Percentiles rank a stretch among this genome's conserved stretches.
phyloP scores from a whole-genome alignment of 2,888 invertebrate species.

The Synergus japonicus region DNA sequence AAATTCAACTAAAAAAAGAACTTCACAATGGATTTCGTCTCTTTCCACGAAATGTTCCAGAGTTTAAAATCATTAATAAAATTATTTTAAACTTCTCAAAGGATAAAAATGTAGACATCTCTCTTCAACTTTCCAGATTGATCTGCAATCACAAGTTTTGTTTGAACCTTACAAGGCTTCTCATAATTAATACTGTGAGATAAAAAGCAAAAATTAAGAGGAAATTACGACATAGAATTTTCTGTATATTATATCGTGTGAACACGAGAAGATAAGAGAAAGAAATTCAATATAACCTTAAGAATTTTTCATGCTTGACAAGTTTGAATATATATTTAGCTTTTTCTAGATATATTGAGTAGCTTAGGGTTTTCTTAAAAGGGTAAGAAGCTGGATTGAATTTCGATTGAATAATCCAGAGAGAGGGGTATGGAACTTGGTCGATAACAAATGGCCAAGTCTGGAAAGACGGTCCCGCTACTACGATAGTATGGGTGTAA shows the following conservation, averaged over 20 bases:
- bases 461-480: conserved; percentile 66
- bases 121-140: neutral
- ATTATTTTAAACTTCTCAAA: neutral
- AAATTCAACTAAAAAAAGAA: too few species aligned
- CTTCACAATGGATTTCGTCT: too few species aligned
- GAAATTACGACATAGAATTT: neutral
- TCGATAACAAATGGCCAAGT: conserved; percentile 72
- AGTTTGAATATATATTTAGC: too few species aligned
- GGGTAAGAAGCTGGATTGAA: conserved; percentile 52
- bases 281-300: neutral
- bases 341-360: too few species aligned
- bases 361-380: conserved; percentile 9
- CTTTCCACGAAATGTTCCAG: too few species aligned
- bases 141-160: neutral
- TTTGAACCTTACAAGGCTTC: neutral
- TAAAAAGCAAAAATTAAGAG: neutral
- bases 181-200: neutral
- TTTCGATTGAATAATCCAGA: conserved; percentile 56
- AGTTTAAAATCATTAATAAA: too few species aligned
- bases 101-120: neutral
- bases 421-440: conserved; percentile 62
- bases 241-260: neutral
- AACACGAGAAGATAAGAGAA: neutral
- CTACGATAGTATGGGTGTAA: conserved; percentile 69
- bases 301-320: neutral